These are phyloP conservation scores for Acrobasis suavella DNA, from an alignment of 2,888 invertebrate species.

Conservation along the genomic window DNA sequence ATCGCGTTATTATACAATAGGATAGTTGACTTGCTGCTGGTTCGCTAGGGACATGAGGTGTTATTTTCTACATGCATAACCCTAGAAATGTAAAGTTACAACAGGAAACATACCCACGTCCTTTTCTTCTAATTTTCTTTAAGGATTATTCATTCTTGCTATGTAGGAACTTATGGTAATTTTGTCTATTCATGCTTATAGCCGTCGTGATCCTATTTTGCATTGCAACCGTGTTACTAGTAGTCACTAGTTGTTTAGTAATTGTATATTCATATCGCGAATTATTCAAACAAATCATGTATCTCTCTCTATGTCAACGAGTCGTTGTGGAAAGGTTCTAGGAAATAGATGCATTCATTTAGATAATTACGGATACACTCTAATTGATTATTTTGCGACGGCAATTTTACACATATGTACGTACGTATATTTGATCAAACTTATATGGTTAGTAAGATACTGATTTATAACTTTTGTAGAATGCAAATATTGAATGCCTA, in stretches of 20 bases:
- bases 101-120: too few relatives aligned
- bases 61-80: background rate
- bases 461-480: too few relatives aligned
- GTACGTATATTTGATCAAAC: too few relatives aligned
- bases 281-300: background rate
- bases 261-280: slow-evolving; percentile 5
- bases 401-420: background rate
- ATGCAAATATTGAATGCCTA: too few relatives aligned
- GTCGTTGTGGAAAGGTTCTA: slow-evolving; percentile 10
- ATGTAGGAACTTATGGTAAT: background rate
- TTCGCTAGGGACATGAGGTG: too few relatives aligned
- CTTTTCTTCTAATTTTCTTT: too few relatives aligned
- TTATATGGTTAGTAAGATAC: too few relatives aligned
- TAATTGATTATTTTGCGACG: background rate
- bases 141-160: too few relatives aligned
- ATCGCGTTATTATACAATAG: too few relatives aligned
- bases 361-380: slow-evolving; percentile 2
- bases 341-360: slow-evolving; percentile 6
- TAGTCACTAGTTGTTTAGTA: background rate
- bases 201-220: background rate
- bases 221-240: background rate
- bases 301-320: slow-evolving; percentile 1
- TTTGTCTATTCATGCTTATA: background rate
- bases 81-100: too few relatives aligned
- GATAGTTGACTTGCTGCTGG: too few relatives aligned